Evolutionary conservation across 2,797 vertebrate species (phyloP), one percentile per base, ranked within the genome.

Genomic region (Lagocephalus sceleratus): DNA sequence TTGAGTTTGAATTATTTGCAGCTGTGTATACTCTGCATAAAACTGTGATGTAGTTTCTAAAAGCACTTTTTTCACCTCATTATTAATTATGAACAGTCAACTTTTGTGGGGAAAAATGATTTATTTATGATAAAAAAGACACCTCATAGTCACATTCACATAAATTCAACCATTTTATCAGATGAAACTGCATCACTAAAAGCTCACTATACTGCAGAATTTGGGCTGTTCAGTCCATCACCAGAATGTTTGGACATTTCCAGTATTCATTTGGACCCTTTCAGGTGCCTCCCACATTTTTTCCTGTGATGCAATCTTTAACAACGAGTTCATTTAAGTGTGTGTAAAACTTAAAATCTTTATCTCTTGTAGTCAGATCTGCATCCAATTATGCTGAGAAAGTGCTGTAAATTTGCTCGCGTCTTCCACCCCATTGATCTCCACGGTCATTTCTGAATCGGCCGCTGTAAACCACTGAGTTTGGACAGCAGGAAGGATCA

Each of bases 351-450:
- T 35, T 4, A 35, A 29, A 29, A 29, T 53, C 40, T 21, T 39
- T 54, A 25, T 26, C 49, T 43, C 21, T 55, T 35, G 38, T 35
- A 35, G 22, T 32, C 39, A 10, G 20, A 75, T 57, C 71, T 51
- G 50, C 68, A 20, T 58, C 73, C 54, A 76, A 78, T 89, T 84
- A 86, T 44, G 73, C 40, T 15, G 9, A 38, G 6, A 12, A 12
- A 35, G 32, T 44, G 56, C n/a, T n/a, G n/a, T n/a, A n/a, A 60
- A 50, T 55, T 67, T 20, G 3, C 54, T 41, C 60, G 23, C 19
- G 47, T 83, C 69, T 86, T 91, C 81, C 80, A 79, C 75, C 75
- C 79, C 79, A 75, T 57, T 69, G 68, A 76, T 75, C 77, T 53
- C 32, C 5, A 10, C 51, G 51, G 63, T 72, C 41, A 39, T 70